Conservation (phyloP, 2,113 vertebrate species). For the Arothron firmamentum region DNA sequence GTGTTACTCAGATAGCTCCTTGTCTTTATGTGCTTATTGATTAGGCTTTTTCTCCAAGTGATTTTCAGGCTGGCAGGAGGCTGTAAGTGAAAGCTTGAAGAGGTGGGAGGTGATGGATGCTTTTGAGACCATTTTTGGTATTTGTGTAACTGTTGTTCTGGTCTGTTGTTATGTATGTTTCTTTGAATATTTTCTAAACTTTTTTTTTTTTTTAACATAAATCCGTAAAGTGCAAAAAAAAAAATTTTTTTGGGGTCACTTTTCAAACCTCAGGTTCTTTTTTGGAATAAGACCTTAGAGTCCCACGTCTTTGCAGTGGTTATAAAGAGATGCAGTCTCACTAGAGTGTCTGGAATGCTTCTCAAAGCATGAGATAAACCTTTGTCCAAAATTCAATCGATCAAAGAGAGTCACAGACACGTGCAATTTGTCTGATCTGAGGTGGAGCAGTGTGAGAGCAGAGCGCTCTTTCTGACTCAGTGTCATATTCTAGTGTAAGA, state of each 20-base stretch:
- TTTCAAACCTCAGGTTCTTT: not conserved
- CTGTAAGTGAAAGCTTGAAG: constrained; percentile 44
- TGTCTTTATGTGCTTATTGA: constrained; percentile 25
- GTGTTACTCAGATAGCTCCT: constrained; percentile 26
- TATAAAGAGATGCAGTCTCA: not conserved
- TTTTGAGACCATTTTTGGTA: not conserved
- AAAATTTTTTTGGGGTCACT: not conserved
- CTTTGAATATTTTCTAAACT: not conserved
- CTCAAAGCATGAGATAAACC: constrained; percentile 11
- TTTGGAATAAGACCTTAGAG: not conserved
- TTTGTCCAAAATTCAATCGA: constrained; percentile 5
- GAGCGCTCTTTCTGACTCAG: constrained; percentile 44
- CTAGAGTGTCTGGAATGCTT: constrained; percentile 20
- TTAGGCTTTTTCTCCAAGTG: constrained; percentile 26
- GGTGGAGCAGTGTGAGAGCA: constrained; percentile 11
- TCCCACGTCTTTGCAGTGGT: not conserved
- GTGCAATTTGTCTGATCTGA: constrained; percentile 42
- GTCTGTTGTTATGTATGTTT: not conserved
- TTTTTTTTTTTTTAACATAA: no score
- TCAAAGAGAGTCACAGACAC: constrained; percentile 46
- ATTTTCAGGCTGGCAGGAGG: constrained; percentile 52
- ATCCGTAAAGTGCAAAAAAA: no score
- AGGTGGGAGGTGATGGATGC: constrained; percentile 3
- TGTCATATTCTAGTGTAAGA: constrained; percentile 34
- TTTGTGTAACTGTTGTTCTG: not conserved